Evolutionary conservation across 2,888 invertebrate genomes (phyloP).

Genomic region (Nasonovia ribisnigri): DNA sequence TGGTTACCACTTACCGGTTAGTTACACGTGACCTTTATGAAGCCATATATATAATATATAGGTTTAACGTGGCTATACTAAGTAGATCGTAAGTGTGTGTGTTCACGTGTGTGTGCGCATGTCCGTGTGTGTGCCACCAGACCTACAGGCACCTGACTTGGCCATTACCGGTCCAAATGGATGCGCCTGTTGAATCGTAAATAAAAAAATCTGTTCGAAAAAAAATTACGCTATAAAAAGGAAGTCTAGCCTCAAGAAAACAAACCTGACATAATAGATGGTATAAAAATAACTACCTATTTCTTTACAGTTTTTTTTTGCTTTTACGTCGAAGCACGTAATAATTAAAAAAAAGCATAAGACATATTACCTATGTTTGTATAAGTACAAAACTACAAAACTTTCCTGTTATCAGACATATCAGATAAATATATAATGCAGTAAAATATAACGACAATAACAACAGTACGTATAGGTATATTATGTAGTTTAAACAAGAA

Average conservation of each 20-base stretch:
- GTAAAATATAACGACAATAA: background rate
- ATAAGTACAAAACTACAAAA: background rate
- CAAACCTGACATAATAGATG: background rate
- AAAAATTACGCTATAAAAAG: constrained; percentile 20
- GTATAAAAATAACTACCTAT: background rate
- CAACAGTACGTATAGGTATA: background rate
- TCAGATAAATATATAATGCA: background rate
- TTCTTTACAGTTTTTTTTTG: background rate
- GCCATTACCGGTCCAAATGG: constrained; percentile 9
- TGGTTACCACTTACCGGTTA: constrained; percentile 36
- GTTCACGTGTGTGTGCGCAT: background rate
- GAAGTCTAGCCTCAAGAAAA: constrained; percentile 31
- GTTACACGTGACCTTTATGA: constrained; percentile 42
- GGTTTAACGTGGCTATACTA: background rate
- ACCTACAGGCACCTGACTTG: constrained; percentile 42
- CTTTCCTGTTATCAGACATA: background rate
- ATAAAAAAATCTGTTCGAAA: background rate
- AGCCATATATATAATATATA: constrained; percentile 26
- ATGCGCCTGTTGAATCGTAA: constrained; percentile 44
- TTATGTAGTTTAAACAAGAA: background rate
- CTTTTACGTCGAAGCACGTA: background rate
- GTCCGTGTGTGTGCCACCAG: constrained; percentile 2
- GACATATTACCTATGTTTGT: background rate
- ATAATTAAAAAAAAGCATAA: background rate
- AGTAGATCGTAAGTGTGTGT: constrained; percentile 8